A percentile compares a stretch with the other conserved stretches of the same genome.
Conservation (phyloP, 2,113 vertebrate genomes). For the Pomatostomus ruficeps region DNA sequence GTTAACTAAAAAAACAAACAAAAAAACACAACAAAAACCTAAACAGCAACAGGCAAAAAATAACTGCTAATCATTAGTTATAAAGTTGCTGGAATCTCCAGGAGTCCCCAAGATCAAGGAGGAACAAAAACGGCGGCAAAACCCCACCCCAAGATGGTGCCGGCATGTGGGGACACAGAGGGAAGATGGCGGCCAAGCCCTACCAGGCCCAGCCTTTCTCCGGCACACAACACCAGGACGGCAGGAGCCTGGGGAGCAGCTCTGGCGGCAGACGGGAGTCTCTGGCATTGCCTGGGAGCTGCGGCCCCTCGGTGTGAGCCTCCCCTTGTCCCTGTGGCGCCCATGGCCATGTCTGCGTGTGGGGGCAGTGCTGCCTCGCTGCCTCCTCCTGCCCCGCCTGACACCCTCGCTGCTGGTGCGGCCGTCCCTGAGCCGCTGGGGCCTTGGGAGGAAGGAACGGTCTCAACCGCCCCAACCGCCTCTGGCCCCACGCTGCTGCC, state of each 20-base stretch:
- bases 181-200: fast-evolving
- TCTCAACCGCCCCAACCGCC: fast-evolving
- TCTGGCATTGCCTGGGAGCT: neutral
- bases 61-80: too few relatives aligned
- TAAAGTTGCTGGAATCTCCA: neutral
- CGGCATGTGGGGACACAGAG: neutral
- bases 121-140: fast-evolving
- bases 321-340: neutral
- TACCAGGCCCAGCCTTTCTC: fast-evolving
- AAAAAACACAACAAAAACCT: fast-evolving
- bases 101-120: fast-evolving
- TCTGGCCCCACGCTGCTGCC: neutral
- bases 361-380: neutral
- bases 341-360: fast-evolving
- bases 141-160: neutral
- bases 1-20: neutral
- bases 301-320: neutral
- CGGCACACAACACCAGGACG: fast-evolving
- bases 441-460: fast-evolving
- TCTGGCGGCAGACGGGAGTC: neutral
- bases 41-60: neutral
- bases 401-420: fast-evolving
- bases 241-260: neutral
- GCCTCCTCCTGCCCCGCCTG: neutral
- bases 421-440: fast-evolving